Conservation (phyloP, 2,888 invertebrate genomes). For the Limnephilus lunatus region DNA sequence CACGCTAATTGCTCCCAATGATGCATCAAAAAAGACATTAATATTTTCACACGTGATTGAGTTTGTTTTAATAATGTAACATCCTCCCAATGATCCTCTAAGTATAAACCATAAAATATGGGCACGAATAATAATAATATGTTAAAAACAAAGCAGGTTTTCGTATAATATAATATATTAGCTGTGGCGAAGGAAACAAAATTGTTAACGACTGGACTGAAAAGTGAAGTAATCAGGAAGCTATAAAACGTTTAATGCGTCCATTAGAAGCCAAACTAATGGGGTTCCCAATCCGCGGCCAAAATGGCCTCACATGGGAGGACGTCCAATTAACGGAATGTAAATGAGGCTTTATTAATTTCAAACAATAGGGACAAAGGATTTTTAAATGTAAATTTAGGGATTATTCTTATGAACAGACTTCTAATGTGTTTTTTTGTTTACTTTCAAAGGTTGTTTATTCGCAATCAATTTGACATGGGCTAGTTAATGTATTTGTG, state of each 20-base stretch:
- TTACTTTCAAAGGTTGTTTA: neutral
- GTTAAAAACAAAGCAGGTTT: neutral
- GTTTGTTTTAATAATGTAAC: neutral
- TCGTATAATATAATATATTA: neutral
- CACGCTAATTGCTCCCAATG: neutral
- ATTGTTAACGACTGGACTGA: constrained; percentile 6
- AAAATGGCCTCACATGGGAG: constrained; percentile 28
- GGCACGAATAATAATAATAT: neutral
- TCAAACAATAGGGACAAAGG: constrained; percentile 32
- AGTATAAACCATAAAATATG: neutral
- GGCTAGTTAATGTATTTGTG: neutral
- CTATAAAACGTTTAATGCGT: constrained; percentile 52
- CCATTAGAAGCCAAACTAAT: constrained; percentile 47
- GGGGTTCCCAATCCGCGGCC: constrained; percentile 33
- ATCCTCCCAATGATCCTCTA: neutral
- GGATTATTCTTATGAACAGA: neutral
- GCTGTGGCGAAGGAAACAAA: constrained; percentile 8
- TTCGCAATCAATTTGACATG: neutral
- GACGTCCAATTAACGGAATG: constrained; percentile 29
- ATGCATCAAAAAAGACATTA: neutral
- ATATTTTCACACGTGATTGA: neutral
- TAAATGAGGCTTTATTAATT: constrained; percentile 25
- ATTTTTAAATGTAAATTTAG: neutral
- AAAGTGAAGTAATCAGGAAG: constrained; percentile 55
- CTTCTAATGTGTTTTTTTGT: neutral